phyloP scores from a whole-genome alignment of 2,113 vertebrate genomes.

The Cyanoramphus novaezelandiae region DNA sequence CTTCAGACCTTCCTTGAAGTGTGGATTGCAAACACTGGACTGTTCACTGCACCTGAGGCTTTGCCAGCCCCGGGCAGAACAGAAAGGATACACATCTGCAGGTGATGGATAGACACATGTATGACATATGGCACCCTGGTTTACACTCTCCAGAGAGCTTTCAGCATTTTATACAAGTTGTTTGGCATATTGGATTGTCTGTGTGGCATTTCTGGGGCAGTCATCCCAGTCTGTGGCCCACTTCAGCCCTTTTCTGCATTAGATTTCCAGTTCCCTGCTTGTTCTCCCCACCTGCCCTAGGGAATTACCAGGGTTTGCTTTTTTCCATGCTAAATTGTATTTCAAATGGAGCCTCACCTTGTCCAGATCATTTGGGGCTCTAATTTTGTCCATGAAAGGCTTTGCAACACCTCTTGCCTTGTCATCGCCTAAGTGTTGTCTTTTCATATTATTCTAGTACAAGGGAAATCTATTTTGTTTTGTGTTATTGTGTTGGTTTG shows the following conservation, averaged over 20 bases:
- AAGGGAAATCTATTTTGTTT: background rate
- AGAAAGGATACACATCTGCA: rapidly evolving
- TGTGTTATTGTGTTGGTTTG: background rate
- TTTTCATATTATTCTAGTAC: background rate
- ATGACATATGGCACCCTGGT: background rate
- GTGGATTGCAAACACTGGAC: background rate
- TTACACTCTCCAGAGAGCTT: background rate
- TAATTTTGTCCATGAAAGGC: background rate
- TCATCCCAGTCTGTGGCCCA: background rate
- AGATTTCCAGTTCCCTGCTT: background rate
- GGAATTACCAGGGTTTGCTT: background rate
- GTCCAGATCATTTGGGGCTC: background rate
- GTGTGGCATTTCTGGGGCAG: background rate
- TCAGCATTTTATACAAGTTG: background rate
- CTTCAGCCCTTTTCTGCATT: background rate
- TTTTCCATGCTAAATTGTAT: background rate
- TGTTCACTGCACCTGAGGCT: background rate
- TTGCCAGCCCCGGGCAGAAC: background rate
- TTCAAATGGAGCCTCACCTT: background rate
- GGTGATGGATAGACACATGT: rapidly evolving
- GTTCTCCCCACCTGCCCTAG: background rate
- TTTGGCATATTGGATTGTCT: background rate
- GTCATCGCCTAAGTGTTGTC: background rate
- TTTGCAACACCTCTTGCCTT: background rate
- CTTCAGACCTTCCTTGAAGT: background rate